Base-by-base conservation (phyloP, 2,113 vertebrate species). In the Anarhynchus alexandrinus region DNA sequence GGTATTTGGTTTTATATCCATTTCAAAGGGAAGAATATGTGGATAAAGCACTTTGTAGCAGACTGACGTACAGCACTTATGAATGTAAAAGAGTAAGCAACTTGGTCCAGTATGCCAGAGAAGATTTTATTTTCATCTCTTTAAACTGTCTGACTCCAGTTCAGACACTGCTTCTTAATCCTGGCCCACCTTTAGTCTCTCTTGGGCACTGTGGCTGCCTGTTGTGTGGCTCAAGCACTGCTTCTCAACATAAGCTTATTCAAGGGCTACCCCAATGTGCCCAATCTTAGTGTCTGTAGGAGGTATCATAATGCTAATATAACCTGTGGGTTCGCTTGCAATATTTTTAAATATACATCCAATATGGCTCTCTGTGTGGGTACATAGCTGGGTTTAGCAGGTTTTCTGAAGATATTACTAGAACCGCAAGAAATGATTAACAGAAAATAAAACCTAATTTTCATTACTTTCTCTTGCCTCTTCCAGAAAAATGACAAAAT, bases 1-100 rank as follows among this genome's bases (percentile, higher is more conserved):
- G 36, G 40, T 57, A 84, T 93, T 93, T 77, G 73, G 21, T 19
- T 96, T 95, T 94, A 74, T 86, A 87, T 30, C 58, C 23, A 42
- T 94, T 94, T 96, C 74, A 91, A 87, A 93, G 74, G 51, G 47
- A 90, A 86, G 51, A 92, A 94, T 67, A 82, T 69, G 66, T 3
- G 42, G 40, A 71, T 87, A 80, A 81, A 82, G 77, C 51, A 34
- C 13, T 86, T 84, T 25, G n/a, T 80, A 58, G 62, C 65, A 71
- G 65, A 58, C 34, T 71, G 65, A 58, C 0, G 0, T 49, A 61
- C 29, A 92, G 42, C n/a, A 51, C 8, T 78, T 54, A 40, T 2
- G 15, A 58, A 73, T 52, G 23, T 62, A 62, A 42, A 11, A 82
- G n/a, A 77, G 16, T 5, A 45, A 52, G 61, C 21, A 69, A 11